phyloP scores from a whole-genome alignment of 2,797 vertebrate species.

The Austrolebias charrua region DNA sequence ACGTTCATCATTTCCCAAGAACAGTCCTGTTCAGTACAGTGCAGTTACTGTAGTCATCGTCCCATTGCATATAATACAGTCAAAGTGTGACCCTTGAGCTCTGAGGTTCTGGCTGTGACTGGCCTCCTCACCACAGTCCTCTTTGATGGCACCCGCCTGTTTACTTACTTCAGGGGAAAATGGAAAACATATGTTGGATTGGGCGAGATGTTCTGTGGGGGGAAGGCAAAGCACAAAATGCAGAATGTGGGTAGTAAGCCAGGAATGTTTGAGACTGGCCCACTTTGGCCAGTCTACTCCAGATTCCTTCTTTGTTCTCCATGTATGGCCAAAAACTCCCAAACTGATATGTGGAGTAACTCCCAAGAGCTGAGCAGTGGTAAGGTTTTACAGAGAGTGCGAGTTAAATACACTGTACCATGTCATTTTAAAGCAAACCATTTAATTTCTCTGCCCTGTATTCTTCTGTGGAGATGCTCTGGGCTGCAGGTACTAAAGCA shows the following conservation, averaged over 20 bases:
- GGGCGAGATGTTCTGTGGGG: conserved; percentile 50
- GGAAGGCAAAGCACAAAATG: conserved; percentile 47
- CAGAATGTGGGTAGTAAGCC: conserved; percentile 59
- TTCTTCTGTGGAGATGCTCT: conserved; percentile 18
- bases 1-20: conserved; percentile 9
- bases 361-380: conserved; percentile 45
- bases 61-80: conserved; percentile 20
- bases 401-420: conserved; percentile 45
- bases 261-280: conserved; percentile 70
- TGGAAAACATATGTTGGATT: conserved; percentile 72
- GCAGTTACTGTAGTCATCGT: conserved; percentile 4
- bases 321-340: conserved; percentile 66
- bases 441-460: conserved; percentile 23
- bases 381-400: conserved; percentile 38
- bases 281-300: conserved; percentile 57
- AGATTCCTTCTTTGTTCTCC: conserved; percentile 67
- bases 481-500: conserved; percentile 19
- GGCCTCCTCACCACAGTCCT: conserved; percentile 45
- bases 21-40: conserved; percentile 1
- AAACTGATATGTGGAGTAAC: conserved; percentile 52
- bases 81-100: conserved; percentile 42
- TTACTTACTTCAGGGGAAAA: conserved; percentile 68
- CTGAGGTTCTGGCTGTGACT: conserved; percentile 36
- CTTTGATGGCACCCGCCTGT: conserved; percentile 68
- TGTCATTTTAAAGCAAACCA: conserved; percentile 25